Base-by-base conservation (phyloP, 2,797 vertebrate genomes). In the Salarias fasciatus region DNA sequence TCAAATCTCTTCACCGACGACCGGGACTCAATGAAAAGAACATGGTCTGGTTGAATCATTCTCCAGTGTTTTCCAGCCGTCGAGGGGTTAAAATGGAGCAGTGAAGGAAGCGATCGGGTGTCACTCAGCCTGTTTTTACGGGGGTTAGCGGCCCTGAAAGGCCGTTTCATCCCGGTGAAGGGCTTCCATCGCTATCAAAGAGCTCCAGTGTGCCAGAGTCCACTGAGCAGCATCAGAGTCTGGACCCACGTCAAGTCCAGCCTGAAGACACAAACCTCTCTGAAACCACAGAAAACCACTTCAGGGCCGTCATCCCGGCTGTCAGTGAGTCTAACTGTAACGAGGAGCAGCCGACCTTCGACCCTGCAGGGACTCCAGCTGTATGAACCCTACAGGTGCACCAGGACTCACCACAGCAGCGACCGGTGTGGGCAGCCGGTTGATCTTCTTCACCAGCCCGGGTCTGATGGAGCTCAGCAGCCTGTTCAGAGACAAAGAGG, bases 381-480 rank as follows among this genome's bases (percentile, higher is more conserved):
- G n/a, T n/a, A n/a, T n/a, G n/a, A n/a, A n/a, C n/a, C n/a, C n/a
- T n/a, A n/a, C n/a, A n/a, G n/a, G n/a, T n/a, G n/a, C n/a, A n/a
- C n/a, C n/a, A n/a, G n/a, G 18, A 24, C 96, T 96, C 85, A 99
- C 97, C 95, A 97, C 91, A 75, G 95, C 95, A 76, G 97, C 97
- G 79, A 97, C 94, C 51, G 97, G 96, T 61, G 96, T 97, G 2
- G 94, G 93, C 65, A 98, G 92, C 90, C 97, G 94, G 87, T 98
- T 99, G 86, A 99, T 98, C 92, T 98, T 99, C 92, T 95, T 98
- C 80, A 99, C 94, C 86, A 97, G 89, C 73, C 95, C 94, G 0
- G 96, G 97, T 84, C 95, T 98, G 90, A 99, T 96, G 6, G 94
- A 95, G 88, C 95, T 99, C 92, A 99, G 90, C 87, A 99, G 93